A percentile compares a stretch with the other conserved stretches of the same genome.
phyloP scores from a whole-genome alignment of 2,888 invertebrate species.

The Actias luna region DNA sequence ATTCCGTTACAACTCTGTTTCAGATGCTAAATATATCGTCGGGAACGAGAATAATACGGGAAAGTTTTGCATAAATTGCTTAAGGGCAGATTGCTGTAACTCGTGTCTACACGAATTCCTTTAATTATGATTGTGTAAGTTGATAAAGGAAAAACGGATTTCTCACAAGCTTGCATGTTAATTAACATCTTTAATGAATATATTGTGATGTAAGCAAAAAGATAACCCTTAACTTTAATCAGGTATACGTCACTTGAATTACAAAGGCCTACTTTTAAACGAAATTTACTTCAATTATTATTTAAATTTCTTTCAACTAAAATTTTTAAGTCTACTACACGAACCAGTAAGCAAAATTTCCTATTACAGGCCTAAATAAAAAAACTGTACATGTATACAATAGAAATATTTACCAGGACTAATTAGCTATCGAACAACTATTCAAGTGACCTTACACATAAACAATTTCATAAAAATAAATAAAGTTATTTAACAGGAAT shows the following conservation, averaged over 20 bases:
- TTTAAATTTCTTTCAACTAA: too few species aligned
- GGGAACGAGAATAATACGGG: slow-evolving; percentile 68
- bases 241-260: slow-evolving; percentile 15
- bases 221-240: background rate
- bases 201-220: background rate
- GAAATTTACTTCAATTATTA: too few species aligned
- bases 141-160: slow-evolving; percentile 30
- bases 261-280: slow-evolving; percentile 22
- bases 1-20: slow-evolving; percentile 71
- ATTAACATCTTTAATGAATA: background rate
- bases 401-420: too few species aligned
- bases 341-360: too few species aligned
- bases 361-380: too few species aligned
- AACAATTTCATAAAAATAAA: too few species aligned
- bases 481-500: too few species aligned
- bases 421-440: too few species aligned
- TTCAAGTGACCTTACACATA: too few species aligned
- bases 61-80: slow-evolving; percentile 65
- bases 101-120: slow-evolving; percentile 42
- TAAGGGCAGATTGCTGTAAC: slow-evolving; percentile 52
- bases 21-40: slow-evolving; percentile 70
- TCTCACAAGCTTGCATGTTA: slow-evolving; percentile 24
- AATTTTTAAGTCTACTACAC: too few species aligned
- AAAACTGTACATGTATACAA: too few species aligned
- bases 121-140: slow-evolving; percentile 40